Percentiles rank a stretch among this genome's conserved stretches.
Conservation (phyloP, 2,113 vertebrate genomes). For the Pollachius pollachius region DNA sequence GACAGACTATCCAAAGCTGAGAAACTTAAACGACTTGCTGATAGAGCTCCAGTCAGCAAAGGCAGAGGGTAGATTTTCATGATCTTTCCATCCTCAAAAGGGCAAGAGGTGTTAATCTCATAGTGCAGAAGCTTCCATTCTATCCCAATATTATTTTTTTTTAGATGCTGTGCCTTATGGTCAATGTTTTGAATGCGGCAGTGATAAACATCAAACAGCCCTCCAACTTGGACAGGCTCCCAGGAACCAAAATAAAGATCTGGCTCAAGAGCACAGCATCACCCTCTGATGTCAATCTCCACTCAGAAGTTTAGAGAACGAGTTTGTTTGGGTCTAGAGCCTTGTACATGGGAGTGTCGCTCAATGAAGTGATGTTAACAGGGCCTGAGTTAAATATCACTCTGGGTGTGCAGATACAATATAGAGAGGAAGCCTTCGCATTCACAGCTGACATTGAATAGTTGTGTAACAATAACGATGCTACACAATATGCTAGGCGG, state of each 20-base stretch:
- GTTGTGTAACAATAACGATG: conserved; percentile 10
- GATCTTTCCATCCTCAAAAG: background rate
- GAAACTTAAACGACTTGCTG: background rate
- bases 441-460: conserved; percentile 24
- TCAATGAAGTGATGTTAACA: background rate
- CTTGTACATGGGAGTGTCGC: background rate
- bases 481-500: too few relatives aligned
- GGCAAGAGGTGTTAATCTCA: background rate
- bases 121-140: too few relatives aligned
- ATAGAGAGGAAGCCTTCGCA: conserved; percentile 12
- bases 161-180: background rate
- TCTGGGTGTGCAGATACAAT: conserved; percentile 3
- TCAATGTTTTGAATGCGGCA: background rate
- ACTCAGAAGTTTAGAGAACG: conserved; percentile 21
- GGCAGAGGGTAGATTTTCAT: background rate
- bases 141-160: background rate
- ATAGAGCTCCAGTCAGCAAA: background rate
- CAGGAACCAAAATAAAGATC: background rate
- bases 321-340: background rate
- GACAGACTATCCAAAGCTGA: background rate
- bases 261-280: conserved; percentile 2
- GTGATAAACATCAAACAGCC: background rate
- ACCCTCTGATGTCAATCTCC: background rate
- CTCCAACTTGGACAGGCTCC: background rate
- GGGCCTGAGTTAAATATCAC: background rate